These are phyloP conservation scores for Chymomyza fuscimana DNA, from an alignment of 2,888 invertebrate species.

Conservation along the genomic window DNA sequence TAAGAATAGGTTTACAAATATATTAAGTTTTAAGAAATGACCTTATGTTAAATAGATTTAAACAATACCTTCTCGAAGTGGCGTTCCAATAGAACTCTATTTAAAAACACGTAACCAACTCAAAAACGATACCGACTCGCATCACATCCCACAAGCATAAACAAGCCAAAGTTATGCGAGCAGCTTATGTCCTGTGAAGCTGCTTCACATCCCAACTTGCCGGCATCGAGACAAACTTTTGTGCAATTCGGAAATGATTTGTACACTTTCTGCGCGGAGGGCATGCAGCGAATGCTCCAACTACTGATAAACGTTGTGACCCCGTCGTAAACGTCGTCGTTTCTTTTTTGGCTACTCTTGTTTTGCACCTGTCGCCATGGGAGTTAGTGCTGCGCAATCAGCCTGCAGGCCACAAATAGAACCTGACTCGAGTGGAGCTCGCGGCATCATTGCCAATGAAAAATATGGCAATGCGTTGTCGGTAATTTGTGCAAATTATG, in stretches of 20 bases:
- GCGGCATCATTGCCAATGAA: constrained; percentile 62
- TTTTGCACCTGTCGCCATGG: constrained; percentile 68
- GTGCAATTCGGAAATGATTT: constrained; percentile 76
- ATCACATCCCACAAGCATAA: constrained; percentile 76
- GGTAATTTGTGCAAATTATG: constrained; percentile 77
- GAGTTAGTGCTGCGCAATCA: constrained; percentile 32
- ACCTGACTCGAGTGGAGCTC: constrained; percentile 46
- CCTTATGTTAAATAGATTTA: no score
- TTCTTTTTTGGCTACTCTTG: constrained; percentile 51
- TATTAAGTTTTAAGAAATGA: no score
- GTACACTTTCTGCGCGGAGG: constrained; percentile 66
- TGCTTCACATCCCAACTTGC: constrained; percentile 32
- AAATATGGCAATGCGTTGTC: constrained; percentile 68
- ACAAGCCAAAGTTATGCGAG: constrained; percentile 72
- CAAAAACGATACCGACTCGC: constrained; percentile 42
- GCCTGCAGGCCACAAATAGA: constrained; percentile 46
- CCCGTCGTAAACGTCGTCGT: constrained; percentile 22
- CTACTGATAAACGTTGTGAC: constrained; percentile 60
- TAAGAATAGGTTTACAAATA: no score
- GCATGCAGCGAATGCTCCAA: constrained; percentile 20
- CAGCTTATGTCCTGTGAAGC: constrained; percentile 67
- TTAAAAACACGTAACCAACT: constrained; percentile 12
- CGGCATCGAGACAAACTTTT: constrained; percentile 66
- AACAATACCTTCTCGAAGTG: no score
- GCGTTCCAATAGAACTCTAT: no score